Base-by-base conservation (phyloP, 2,113 vertebrate species). In the Crotalus helleri region DNA sequence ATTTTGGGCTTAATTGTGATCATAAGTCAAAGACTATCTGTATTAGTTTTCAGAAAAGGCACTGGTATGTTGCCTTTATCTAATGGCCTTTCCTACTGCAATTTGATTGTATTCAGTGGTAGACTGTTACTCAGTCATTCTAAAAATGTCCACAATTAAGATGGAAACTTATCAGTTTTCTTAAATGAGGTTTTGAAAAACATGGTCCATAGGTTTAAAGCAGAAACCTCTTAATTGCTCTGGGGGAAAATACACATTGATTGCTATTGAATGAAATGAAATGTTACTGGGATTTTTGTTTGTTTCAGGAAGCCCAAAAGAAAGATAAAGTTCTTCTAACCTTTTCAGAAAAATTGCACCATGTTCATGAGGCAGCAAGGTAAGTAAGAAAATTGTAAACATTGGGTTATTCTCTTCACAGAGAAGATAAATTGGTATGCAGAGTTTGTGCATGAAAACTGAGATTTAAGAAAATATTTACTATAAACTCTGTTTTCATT, bases 221-320 rank as follows among this genome's bases (percentile, higher is more conserved):
- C 69, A 88, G 81, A 92, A 94, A 95, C 81, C 58, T 94, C 93
- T 61, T 64, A 94, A 94, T 55, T 95, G 46, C 51, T 49, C 59
- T 97, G 59, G 44, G 54, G 89, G 81, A 94, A 87, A 90, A 94
- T 95, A 64, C 91, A 87, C 85, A 87, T 90, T 49, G 26, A n/a
- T 86, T 93, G 90, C 53, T 54, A 89, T 90, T 89, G 51, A 58
- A 88, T 90, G 29, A 33, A 64, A 11, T 93, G 94, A 94, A 96
- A 96, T 96, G 95, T 4, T 44, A 95, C 94, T 95, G 95, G 97
- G 39, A 94, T 94, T 90, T 94, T 91, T 96, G 81, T 96, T 95
- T 97, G 85, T 98, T 98, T 92, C 96, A 99, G 99, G 99, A 99
- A 98, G 99, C 99, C 53, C 98, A 99, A 95, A 99, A 99, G 97